Conservation (phyloP, 2,113 vertebrate genomes). For the Cynoglossus semilaevis region DNA sequence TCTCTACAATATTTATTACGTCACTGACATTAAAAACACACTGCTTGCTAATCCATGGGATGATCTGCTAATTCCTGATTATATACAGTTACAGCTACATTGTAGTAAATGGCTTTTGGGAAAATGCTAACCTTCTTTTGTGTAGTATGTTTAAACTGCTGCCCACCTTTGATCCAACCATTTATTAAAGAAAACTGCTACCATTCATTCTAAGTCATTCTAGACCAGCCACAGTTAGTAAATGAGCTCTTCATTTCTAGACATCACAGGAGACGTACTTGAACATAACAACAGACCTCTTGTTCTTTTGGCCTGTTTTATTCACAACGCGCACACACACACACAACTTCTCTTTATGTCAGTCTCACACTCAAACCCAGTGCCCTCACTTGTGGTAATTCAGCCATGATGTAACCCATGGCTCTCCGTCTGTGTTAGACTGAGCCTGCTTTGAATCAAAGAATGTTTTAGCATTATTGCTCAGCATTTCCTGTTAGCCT, state of each 20-base stretch:
- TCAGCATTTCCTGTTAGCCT: slow-evolving; percentile 33
- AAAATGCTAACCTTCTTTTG: neutral
- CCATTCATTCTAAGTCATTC: too few relatives aligned
- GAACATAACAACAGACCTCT: slow-evolving; percentile 24
- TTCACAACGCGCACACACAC: slow-evolving; percentile 1
- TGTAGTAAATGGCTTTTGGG: too few relatives aligned
- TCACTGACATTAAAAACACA: too few relatives aligned
- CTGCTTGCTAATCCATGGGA: too few relatives aligned
- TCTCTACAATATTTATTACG: too few relatives aligned
- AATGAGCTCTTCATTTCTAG: slow-evolving; percentile 26
- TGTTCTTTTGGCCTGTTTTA: slow-evolving; percentile 15
- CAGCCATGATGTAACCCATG: slow-evolving; percentile 32
- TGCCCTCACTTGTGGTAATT: slow-evolving; percentile 42
- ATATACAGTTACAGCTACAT: too few relatives aligned
- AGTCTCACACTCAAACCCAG: slow-evolving; percentile 13
- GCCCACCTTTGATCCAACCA: neutral
- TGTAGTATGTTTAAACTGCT: neutral
- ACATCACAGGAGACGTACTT: slow-evolving; percentile 28
- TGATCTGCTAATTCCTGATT: too few relatives aligned
- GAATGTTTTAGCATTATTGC: slow-evolving; percentile 7
- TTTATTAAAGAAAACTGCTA: too few relatives aligned
- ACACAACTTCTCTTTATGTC: slow-evolving; percentile 10
- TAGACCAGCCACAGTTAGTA: slow-evolving; percentile 9
- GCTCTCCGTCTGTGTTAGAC: slow-evolving; percentile 1
- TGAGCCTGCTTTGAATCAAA: slow-evolving; percentile 21